A percentile compares a stretch with the other conserved stretches of the same genome.
Evolutionary conservation across 2,888 invertebrate species (phyloP).

Genomic region (Orchestes rusci): DNA sequence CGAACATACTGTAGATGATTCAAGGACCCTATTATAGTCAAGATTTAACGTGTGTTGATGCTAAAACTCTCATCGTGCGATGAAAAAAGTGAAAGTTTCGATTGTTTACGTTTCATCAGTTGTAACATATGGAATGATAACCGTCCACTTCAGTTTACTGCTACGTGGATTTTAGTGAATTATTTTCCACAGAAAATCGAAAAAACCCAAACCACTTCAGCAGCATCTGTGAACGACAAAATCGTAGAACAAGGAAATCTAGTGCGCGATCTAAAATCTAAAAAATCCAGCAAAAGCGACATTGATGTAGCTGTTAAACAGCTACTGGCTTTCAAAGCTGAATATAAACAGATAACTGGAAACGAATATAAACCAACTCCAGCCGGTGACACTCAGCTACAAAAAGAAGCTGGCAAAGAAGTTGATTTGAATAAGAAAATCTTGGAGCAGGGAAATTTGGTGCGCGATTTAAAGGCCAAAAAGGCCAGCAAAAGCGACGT

Average conservation of each 20-base stretch:
- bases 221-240: too few species aligned
- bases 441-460: constrained; percentile 49
- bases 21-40: too few species aligned
- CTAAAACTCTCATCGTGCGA: too few species aligned
- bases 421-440: constrained; percentile 39
- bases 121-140: too few species aligned
- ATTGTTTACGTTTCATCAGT: too few species aligned
- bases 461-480: constrained; percentile 45
- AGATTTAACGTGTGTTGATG: too few species aligned
- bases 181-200: too few species aligned
- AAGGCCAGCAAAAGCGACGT: constrained; percentile 47
- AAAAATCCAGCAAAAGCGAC: constrained; percentile 49
- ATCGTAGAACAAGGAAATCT: constrained; percentile 19
- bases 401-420: constrained; percentile 28
- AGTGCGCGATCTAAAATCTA: constrained; percentile 44
- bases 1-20: too few species aligned
- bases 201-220: too few species aligned
- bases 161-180: too few species aligned
- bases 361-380: constrained; percentile 47
- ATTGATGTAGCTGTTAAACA: constrained; percentile 51
- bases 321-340: constrained; percentile 50
- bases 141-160: too few species aligned
- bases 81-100: too few species aligned
- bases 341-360: constrained; percentile 52
- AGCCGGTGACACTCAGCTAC: constrained; percentile 33